Evolutionary conservation across 2,888 invertebrate species (phyloP).

Genomic region (Psylliodes chrysocephalus): DNA sequence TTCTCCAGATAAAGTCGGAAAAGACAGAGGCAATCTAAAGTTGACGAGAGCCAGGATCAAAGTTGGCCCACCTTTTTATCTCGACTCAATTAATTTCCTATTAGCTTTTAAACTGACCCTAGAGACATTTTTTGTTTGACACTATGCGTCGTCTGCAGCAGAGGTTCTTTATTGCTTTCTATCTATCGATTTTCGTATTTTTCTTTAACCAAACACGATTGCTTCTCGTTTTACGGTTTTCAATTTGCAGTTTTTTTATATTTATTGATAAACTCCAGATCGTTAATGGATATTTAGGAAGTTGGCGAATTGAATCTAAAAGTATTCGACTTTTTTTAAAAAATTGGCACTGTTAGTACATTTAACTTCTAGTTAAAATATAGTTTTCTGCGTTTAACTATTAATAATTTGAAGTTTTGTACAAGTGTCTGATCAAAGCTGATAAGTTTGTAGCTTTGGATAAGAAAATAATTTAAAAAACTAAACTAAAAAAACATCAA

Average conservation of each 20-base stretch:
- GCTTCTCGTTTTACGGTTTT: background rate
- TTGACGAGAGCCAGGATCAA: conserved; percentile 63
- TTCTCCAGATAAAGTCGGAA: conserved; percentile 54
- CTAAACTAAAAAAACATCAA: no score
- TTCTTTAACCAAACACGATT: background rate
- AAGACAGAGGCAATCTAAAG: conserved; percentile 59
- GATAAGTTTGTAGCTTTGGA: no score
- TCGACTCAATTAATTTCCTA: conserved; percentile 59
- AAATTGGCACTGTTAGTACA: no score
- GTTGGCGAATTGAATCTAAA: no score
- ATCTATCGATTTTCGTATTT: conserved; percentile 17
- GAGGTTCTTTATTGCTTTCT: conserved; percentile 29
- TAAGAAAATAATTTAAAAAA: no score
- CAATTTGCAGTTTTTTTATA: background rate
- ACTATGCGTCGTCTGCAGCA: conserved; percentile 11
- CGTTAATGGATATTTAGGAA: no score
- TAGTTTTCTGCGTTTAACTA: no score
- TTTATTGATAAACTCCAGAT: no score
- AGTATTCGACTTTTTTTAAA: no score
- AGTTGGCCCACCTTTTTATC: conserved; percentile 59
- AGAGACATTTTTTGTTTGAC: conserved; percentile 46
- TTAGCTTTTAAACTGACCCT: conserved; percentile 52
- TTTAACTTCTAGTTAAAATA: no score
- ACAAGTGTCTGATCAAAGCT: no score
- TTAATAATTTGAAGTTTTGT: no score